Evolutionary conservation across 2,888 invertebrate species (phyloP), one percentile per base, ranked within the genome.

Genomic region (Dasysyrphus albostriatus): DNA sequence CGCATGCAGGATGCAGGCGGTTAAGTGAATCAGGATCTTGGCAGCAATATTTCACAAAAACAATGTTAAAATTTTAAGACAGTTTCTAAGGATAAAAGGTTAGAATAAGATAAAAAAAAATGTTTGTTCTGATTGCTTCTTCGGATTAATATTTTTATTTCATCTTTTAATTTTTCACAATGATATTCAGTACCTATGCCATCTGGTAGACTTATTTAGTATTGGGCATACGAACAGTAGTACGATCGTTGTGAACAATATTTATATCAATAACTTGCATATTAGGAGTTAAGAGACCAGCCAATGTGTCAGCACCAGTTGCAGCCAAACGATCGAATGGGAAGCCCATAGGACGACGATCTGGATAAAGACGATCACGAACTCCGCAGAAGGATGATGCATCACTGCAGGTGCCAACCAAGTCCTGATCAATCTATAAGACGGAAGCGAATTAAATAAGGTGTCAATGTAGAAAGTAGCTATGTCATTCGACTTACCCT

Each of bases 301-400:
- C 88, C 8, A 96, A 91, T 1, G 93, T 93, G 89, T 92, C 91
- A 67, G 94, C 95, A 2, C 93, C 93, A 14, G 90, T 77, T 19
- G 94, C 93, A 0, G 94, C 94, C 65, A 94, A 93, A 0, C 96
- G 94, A 93, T 97, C 97, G 93, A 97, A 97, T 14, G 97, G 97
- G 93, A 94, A 97, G 61, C 97, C 97, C 97, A 97, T 97, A 12
- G 96, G 83, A 78, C 96, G 94, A 37, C 94, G 94, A 93, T 98
- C 97, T 0, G 97, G 97, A 92, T 96, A 98, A 89, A 95, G 93
- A 78, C 94, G 94, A 92, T 96, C 96, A 72, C 95, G 94, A 24
- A 97, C 93, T 1, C 97, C 97, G 89, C 97, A 97, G 92, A 95
- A 97, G 88, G 96, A 96, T 69, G 95, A 94, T 0, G 97, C 96